These are phyloP conservation scores for Temnothorax longispinosus DNA, from an alignment of 1,140 invertebrate genomes.

Conservation along the genomic window DNA sequence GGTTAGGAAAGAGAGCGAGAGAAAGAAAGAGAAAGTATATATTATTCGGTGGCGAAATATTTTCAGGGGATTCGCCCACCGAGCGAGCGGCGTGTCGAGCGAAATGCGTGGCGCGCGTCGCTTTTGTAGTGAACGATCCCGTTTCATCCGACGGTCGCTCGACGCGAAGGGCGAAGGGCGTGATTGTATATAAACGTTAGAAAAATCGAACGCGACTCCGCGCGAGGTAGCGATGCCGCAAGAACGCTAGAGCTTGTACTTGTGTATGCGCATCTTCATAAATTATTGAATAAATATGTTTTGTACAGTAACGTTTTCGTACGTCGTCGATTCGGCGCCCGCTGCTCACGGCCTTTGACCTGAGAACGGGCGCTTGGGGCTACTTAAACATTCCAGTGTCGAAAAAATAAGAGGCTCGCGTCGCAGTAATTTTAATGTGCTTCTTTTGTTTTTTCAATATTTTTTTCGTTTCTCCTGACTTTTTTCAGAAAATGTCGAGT, in stretches of 20 bases:
- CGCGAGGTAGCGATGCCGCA: conserved; percentile 73
- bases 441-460: too few relatives aligned
- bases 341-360: not conserved
- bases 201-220: conserved; percentile 60
- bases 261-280: conserved; percentile 79
- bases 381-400: too few relatives aligned
- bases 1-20: conserved; percentile 27
- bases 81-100: conserved; percentile 57
- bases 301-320: conserved; percentile 77
- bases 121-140: conserved; percentile 74
- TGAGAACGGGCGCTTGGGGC: too few relatives aligned
- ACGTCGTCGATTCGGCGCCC: not conserved
- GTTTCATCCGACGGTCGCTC: conserved; percentile 59
- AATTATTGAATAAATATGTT: conserved; percentile 85
- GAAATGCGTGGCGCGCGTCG: conserved; percentile 60
- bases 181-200: conserved; percentile 79
- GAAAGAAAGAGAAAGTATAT: not conserved
- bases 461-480: too few relatives aligned
- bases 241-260: conserved; percentile 73
- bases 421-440: too few relatives aligned
- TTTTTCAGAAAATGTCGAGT: too few relatives aligned
- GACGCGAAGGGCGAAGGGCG: conserved; percentile 60
- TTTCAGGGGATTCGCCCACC: conserved; percentile 63
- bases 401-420: too few relatives aligned
- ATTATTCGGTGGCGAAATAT: conserved; percentile 61